These are phyloP conservation scores for Dicyrtomina minuta DNA, from an alignment of 2,888 invertebrate species.

Conservation along the genomic window DNA sequence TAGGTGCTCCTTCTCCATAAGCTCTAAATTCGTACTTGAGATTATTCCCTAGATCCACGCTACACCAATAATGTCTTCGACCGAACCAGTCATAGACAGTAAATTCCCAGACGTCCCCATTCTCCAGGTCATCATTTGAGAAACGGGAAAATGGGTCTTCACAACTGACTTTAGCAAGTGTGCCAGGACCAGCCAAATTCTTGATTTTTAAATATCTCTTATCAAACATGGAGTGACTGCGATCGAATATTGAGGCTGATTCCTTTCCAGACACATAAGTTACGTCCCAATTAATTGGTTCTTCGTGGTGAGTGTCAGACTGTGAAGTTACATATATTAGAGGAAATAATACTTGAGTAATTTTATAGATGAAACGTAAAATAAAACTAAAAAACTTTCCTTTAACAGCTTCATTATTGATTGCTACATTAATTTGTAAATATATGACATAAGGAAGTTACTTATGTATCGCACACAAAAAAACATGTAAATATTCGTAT, in stretches of 20 bases:
- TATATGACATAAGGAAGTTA: too few species aligned
- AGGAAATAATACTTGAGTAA: neutral
- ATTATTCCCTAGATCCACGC: slow-evolving; percentile 30
- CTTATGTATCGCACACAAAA: too few species aligned
- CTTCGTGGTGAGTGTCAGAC: slow-evolving; percentile 24
- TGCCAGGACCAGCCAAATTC: slow-evolving; percentile 39
- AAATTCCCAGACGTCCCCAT: slow-evolving; percentile 46
- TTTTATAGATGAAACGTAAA: neutral
- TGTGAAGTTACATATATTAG: neutral
- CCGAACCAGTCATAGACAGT: slow-evolving; percentile 48
- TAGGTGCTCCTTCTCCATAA: slow-evolving; percentile 51
- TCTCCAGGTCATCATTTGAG: slow-evolving; percentile 37
- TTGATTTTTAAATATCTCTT: slow-evolving; percentile 42
- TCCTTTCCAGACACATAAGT: slow-evolving; percentile 52
- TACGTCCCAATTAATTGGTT: slow-evolving; percentile 39
- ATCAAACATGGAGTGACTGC: slow-evolving; percentile 44
- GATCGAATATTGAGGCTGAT: slow-evolving; percentile 41
- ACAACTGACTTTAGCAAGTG: slow-evolving; percentile 40
- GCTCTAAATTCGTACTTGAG: slow-evolving; percentile 44
- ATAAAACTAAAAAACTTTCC: too few species aligned
- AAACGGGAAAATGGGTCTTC: slow-evolving; percentile 50
- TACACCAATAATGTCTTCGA: slow-evolving; percentile 51
- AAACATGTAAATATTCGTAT: too few species aligned
- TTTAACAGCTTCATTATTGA: neutral
- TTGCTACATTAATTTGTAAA: too few species aligned